These are phyloP conservation scores for Cheilosia scutellata DNA, from an alignment of 2,888 invertebrate species.

Conservation along the genomic window DNA sequence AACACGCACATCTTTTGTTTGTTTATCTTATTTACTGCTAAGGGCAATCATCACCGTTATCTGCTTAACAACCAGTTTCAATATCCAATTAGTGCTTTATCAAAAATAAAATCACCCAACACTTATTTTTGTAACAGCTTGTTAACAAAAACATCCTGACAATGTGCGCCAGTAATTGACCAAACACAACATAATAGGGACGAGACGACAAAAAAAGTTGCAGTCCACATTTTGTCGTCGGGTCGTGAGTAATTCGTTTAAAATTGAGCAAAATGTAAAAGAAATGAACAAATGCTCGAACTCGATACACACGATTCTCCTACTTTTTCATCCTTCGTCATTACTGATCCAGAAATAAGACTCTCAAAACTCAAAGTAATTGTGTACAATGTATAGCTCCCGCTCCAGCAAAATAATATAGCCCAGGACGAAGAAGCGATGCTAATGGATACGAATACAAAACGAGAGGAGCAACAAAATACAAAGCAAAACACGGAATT, in stretches of 20 bases:
- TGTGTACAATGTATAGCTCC: constrained; percentile 20
- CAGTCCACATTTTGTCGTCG: constrained; percentile 7
- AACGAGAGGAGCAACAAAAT: not conserved
- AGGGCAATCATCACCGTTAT: no score
- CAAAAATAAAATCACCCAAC: no score
- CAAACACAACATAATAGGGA: not conserved
- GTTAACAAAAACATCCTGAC: no score
- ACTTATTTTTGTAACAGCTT: no score
- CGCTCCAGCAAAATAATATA: not conserved
- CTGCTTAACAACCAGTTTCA: no score
- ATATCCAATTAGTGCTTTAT: no score
- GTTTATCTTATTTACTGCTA: no score
- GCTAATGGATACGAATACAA: constrained; percentile 52
- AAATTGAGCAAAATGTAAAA: constrained; percentile 29
- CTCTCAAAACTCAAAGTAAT: constrained; percentile 27
- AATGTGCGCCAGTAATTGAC: constrained; percentile 21
- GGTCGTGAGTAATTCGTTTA: constrained; percentile 33
- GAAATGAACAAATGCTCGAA: constrained; percentile 27
- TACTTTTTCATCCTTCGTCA: constrained; percentile 59
- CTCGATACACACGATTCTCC: constrained; percentile 21
- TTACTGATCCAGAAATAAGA: constrained; percentile 17
- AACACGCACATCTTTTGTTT: no score
- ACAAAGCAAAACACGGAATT: constrained; percentile 46
- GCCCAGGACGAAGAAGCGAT: constrained; percentile 15
- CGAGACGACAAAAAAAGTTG: constrained; percentile 6